Conservation (phyloP, 2,797 vertebrate species). For the Lophius americanus region DNA sequence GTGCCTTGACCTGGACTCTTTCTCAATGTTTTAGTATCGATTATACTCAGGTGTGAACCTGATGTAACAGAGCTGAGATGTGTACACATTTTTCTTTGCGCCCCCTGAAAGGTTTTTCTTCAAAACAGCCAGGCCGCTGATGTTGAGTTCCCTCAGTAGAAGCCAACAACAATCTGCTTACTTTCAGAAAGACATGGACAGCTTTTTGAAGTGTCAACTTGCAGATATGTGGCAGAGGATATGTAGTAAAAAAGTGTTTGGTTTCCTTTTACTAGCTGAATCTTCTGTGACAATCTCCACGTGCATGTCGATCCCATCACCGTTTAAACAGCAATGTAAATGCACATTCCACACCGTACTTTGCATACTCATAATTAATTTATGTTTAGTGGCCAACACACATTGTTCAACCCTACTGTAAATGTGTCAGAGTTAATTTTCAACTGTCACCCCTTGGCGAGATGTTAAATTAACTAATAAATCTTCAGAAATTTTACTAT, state of each 20-base stretch:
- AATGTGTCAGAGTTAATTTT: not conserved
- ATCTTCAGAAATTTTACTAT: constrained; percentile 3
- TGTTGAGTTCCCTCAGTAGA: constrained; percentile 54
- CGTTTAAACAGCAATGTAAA: not conserved
- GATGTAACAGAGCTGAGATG: constrained; percentile 70
- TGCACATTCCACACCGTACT: not conserved
- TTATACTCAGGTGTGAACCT: constrained; percentile 52
- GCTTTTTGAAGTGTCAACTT: constrained; percentile 37
- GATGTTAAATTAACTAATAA: constrained; percentile 18
- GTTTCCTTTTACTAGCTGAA: constrained; percentile 1
- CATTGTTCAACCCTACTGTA: not conserved
- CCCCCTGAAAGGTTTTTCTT: constrained; percentile 41
- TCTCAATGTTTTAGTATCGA: constrained; percentile 72
- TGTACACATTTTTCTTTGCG: constrained; percentile 65
- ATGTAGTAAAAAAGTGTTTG: constrained; percentile 24
- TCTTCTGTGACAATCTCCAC: constrained; percentile 6
- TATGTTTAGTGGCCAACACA: not conserved
- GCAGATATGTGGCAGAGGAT: constrained; percentile 5
- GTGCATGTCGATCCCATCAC: not conserved
- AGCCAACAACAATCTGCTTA: constrained; percentile 54
- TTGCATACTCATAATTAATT: constrained; percentile 4
- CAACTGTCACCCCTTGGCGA: not conserved
- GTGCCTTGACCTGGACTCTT: constrained; percentile 63
- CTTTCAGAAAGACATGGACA: constrained; percentile 59
- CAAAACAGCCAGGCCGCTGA: constrained; percentile 53